phyloP scores from a whole-genome alignment of 2,888 invertebrate genomes.

The Rhagonycha lutea region DNA sequence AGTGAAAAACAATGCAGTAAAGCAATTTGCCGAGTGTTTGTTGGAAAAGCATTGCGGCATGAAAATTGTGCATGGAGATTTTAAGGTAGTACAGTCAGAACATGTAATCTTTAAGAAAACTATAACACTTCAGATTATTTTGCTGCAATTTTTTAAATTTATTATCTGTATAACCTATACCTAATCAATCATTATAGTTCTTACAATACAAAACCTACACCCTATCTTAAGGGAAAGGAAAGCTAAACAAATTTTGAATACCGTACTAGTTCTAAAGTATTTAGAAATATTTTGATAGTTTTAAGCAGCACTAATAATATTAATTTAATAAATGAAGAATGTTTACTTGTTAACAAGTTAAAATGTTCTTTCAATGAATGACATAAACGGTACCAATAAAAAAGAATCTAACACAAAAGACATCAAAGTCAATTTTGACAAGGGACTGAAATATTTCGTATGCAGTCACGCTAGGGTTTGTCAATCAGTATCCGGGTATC shows the following conservation, averaged over 20 bases:
- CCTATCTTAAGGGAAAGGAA: no score
- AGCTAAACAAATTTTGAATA: no score
- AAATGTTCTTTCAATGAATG: not conserved
- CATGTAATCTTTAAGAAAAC: not conserved
- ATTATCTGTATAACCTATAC: no score
- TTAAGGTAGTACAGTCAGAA: not conserved
- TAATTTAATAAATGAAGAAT: not conserved
- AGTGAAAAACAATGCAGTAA: not conserved
- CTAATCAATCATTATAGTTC: no score
- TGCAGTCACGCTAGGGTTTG: slow-evolving; percentile 14
- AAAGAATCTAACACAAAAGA: slow-evolving; percentile 3
- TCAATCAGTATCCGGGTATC: slow-evolving; percentile 16
- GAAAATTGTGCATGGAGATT: not conserved
- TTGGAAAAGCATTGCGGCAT: not conserved
- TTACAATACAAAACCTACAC: no score
- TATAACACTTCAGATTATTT: not conserved
- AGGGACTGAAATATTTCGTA: slow-evolving; percentile 18
- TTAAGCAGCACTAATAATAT: not conserved
- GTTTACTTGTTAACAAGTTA: not conserved
- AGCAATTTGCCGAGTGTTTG: not conserved
- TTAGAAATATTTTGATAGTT: no score
- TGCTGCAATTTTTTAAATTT: no score
- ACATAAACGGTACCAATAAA: not conserved
- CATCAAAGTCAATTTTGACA: slow-evolving; percentile 15
- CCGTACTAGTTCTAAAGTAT: no score